A percentile compares a stretch with the other conserved stretches of the same genome.
These are phyloP conservation scores for Caenorhabditis macrosperma DNA, from an alignment of 2,888 invertebrate genomes.

Conservation along the genomic window DNA sequence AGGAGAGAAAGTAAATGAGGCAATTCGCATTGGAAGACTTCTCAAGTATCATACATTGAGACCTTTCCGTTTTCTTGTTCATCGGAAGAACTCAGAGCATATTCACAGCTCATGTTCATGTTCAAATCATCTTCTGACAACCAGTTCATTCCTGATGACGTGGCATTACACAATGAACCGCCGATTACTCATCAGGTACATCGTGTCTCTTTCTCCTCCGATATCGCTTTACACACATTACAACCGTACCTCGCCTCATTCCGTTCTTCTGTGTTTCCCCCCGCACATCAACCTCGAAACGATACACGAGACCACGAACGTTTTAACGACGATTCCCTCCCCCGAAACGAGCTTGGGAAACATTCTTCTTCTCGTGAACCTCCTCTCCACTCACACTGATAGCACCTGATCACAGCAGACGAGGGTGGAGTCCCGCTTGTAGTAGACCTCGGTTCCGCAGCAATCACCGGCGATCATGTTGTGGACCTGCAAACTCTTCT, in stretches of 20 bases:
- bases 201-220: constrained; percentile 8
- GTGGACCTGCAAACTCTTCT: constrained; percentile 70
- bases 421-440: constrained; percentile 62
- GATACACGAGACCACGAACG: constrained; percentile 27
- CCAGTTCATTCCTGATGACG: constrained; percentile 8
- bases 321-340: constrained; percentile 30
- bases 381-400: constrained; percentile 46
- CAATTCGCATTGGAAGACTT: too few species aligned
- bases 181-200: constrained; percentile 32
- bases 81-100: too few species aligned
- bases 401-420: constrained; percentile 76
- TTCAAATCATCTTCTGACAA: too few species aligned
- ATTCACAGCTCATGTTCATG: too few species aligned
- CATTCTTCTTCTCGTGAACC: constrained; percentile 14
- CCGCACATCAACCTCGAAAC: constrained; percentile 40
- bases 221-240: constrained; percentile 32
- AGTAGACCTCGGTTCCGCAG: constrained; percentile 76
- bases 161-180: constrained; percentile 15
- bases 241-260: constrained; percentile 26
- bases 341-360: constrained; percentile 43
- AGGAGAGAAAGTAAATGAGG: too few species aligned
- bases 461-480: constrained; percentile 78
- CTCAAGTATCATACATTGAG: too few species aligned
- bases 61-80: too few species aligned
- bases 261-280: constrained; percentile 32